Percentiles rank a stretch among this genome's conserved stretches.
Evolutionary conservation across 2,113 vertebrate genomes (phyloP).

Genomic region (Anguilla rostrata): DNA sequence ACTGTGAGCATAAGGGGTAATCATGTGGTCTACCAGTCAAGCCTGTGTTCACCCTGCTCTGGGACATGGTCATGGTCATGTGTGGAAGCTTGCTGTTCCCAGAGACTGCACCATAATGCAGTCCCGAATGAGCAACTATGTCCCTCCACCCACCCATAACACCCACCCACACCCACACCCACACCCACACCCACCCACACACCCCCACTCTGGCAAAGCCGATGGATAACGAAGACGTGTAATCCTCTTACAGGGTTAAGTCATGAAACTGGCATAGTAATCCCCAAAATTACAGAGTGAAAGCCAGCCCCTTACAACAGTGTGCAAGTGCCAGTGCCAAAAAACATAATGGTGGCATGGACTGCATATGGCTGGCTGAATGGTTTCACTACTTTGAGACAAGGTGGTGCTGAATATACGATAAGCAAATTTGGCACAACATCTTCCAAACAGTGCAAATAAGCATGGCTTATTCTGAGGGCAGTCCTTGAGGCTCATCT

Average conservation of each 20-base stretch:
- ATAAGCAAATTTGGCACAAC: neutral
- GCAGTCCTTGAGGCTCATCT: neutral
- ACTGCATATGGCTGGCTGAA: neutral
- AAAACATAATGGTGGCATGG: no score
- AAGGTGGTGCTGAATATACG: constrained; percentile 2
- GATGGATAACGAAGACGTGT: constrained; percentile 53
- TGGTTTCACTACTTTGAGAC: neutral
- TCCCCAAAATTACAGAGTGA: constrained; percentile 59
- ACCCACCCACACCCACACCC: no score
- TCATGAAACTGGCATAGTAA: constrained; percentile 59
- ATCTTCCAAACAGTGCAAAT: constrained; percentile 21
- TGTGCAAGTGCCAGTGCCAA: neutral
- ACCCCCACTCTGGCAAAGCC: constrained; percentile 44
- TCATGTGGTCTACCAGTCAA: no score
- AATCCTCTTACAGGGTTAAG: constrained; percentile 66
- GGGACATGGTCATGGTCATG: no score
- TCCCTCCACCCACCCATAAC: constrained; percentile 26
- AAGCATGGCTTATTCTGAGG: constrained; percentile 11
- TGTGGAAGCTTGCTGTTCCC: no score
- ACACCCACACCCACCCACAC: neutral
- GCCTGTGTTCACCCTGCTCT: no score
- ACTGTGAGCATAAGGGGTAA: no score
- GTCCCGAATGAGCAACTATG: constrained; percentile 31
- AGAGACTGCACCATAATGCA: neutral
- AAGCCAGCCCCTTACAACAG: constrained; percentile 28